A percentile compares a stretch with the other conserved stretches of the same genome.
These are phyloP conservation scores for Heliothis peltigera DNA, from an alignment of 2,888 invertebrate genomes.

Conservation along the genomic window DNA sequence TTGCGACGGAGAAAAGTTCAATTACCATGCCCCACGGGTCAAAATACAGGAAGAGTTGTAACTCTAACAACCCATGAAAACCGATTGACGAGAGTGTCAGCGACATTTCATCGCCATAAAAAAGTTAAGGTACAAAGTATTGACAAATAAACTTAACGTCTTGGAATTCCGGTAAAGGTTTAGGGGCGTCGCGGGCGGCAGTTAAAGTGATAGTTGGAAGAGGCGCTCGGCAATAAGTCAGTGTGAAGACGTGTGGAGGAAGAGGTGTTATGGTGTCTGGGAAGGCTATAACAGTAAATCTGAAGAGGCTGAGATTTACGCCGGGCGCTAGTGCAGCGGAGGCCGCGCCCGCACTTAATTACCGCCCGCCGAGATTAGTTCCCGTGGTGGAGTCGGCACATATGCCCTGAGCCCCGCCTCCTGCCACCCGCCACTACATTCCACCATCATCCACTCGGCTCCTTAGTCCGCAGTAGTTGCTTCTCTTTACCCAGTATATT, in stretches of 20 bases:
- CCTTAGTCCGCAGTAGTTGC: background rate
- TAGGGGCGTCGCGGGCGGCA: constrained; percentile 68
- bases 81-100: constrained; percentile 17
- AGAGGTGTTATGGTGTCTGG: constrained; percentile 74
- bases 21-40: background rate
- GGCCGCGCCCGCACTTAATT: constrained; percentile 81
- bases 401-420: constrained; percentile 64
- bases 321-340: constrained; percentile 70
- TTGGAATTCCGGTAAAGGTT: constrained; percentile 62
- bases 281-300: constrained; percentile 86
- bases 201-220: constrained; percentile 73
- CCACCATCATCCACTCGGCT: constrained; percentile 56
- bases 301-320: constrained; percentile 85
- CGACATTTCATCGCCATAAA: constrained; percentile 30
- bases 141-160: constrained; percentile 56
- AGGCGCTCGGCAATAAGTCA: constrained; percentile 76
- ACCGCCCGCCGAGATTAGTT: constrained; percentile 83
- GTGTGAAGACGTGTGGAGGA: constrained; percentile 69
- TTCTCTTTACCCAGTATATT: constrained; percentile 9
- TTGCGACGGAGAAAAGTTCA: background rate
- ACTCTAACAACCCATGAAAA: constrained; percentile 6
- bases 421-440: constrained; percentile 54
- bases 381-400: constrained; percentile 69
- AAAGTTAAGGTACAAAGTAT: constrained; percentile 51
- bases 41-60: background rate